Conservation (phyloP, 2,888 invertebrate genomes). For the Zhuqinia jingwanae region DNA sequence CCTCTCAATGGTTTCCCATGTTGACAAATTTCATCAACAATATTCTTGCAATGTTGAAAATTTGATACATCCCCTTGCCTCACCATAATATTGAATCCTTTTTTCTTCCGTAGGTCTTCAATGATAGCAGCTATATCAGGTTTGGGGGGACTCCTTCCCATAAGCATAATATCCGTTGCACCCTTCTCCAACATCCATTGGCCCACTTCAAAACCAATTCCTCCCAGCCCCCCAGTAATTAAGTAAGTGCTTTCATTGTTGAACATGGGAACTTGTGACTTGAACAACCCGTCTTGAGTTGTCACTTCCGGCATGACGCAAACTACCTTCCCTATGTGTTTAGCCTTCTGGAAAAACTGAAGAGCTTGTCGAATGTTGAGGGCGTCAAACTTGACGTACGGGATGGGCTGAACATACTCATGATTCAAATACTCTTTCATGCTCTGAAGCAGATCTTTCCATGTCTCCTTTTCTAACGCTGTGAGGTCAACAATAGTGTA, state of each 20-base stretch:
- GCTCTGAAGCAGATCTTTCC: neutral
- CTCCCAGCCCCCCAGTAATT: constrained; percentile 47
- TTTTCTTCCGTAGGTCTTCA: neutral
- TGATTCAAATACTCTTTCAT: neutral
- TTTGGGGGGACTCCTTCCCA: constrained; percentile 7
- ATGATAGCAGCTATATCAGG: constrained; percentile 1
- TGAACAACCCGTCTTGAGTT: neutral
- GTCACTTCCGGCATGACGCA: constrained; percentile 32
- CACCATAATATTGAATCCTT: neutral
- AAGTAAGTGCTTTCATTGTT: constrained; percentile 7
- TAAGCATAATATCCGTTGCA: constrained; percentile 15
- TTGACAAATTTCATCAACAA: neutral
- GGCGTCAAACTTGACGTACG: constrained; percentile 39
- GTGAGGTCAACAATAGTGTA: constrained; percentile 58
- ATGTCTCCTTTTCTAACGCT: neutral
- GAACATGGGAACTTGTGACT: neutral
- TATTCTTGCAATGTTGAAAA: neutral
- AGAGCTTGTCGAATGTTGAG: constrained; percentile 35
- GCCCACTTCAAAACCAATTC: constrained; percentile 42
- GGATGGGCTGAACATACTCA: neutral
- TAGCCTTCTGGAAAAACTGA: constrained; percentile 49
- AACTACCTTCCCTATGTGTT: constrained; percentile 55
- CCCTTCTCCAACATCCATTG: constrained; percentile 34
- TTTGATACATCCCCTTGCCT: neutral
- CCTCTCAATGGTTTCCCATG: constrained; percentile 50